phyloP scores from a whole-genome alignment of 2,113 vertebrate species.

The Alethe diademata region DNA sequence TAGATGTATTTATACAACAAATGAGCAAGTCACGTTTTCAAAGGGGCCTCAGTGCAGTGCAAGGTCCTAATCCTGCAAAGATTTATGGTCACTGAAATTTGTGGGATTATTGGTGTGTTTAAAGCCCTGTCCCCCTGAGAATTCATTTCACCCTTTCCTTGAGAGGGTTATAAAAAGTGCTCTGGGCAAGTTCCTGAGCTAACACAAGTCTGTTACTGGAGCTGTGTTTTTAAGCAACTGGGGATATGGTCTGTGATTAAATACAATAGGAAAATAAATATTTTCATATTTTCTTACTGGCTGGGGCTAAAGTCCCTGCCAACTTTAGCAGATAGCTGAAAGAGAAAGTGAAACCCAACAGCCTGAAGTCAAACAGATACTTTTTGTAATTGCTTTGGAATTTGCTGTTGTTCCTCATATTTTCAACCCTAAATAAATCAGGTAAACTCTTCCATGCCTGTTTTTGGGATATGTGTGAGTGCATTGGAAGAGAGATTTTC shows the following conservation, averaged over 20 bases:
- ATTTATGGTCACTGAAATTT: constrained; percentile 14
- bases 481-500: neutral
- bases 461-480: too few relatives aligned
- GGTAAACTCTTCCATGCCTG: neutral
- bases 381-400: neutral
- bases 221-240: neutral
- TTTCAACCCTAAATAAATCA: neutral
- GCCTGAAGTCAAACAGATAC: neutral
- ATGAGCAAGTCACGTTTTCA: neutral
- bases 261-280: constrained; percentile 10
- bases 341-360: constrained; percentile 8
- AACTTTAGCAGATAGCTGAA: neutral
- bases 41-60: neutral
- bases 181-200: neutral
- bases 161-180: neutral
- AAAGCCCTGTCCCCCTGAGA: neutral
- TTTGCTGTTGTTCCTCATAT: neutral
- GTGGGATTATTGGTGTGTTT: constrained; percentile 16
- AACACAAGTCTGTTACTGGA: neutral
- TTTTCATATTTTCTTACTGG: neutral
- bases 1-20: neutral
- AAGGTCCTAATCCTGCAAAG: neutral
- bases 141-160: constrained; percentile 18
- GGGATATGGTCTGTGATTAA: neutral
- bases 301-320: neutral